Base-by-base conservation (phyloP, 2,888 invertebrate species). In the Thelaira solivaga region DNA sequence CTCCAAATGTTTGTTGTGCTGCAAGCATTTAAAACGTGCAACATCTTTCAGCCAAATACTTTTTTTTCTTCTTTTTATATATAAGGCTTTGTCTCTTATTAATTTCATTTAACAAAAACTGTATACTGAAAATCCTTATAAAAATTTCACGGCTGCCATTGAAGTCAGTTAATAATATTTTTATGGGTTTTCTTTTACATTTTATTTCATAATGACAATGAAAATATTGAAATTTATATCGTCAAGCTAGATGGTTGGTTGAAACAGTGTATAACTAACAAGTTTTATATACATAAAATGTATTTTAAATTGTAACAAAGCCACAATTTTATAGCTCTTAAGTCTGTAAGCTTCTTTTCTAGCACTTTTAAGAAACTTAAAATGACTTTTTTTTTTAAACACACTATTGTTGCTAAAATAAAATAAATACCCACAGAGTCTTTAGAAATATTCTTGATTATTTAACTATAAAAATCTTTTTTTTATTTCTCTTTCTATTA, bases 91-190 rank as follows among this genome's bases (percentile, higher is more conserved):
- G 29, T 24, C n/a, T n/a, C n/a, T 61, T 26, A 7, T 61, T 34
- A 22, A 24, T 62, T 62, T 74, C n/a, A n/a, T 68, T 64, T 64
- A 51, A 45, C 20, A 43, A 29, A 62, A 55, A 57, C 62, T 62
- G n/a, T 53, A n/a, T 62, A 36, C 49, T 41, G 64, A 22, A 53
- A 69, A 69, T 65, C 41, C 53, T 64, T 59, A 59, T 78, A 57
- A 57, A 78, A 65, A 69, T 69, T 71, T 71, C 69, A 76, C 62
- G 69, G 61, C 69, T 74, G 74, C 45, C 74, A 74, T 74, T 74
- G 74, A 67, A 68, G 68, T 13, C 47, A 49, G 59, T 59, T 69
- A 31, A 22, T 41, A 39, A 20, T 45, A 59, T 49, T 59, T 41
- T 34, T 34, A 4, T 13, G 20, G n/a, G 24, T 36, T 49, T 71